phyloP scores from a whole-genome alignment of 2,888 invertebrate genomes.

The Melanargia galathea region DNA sequence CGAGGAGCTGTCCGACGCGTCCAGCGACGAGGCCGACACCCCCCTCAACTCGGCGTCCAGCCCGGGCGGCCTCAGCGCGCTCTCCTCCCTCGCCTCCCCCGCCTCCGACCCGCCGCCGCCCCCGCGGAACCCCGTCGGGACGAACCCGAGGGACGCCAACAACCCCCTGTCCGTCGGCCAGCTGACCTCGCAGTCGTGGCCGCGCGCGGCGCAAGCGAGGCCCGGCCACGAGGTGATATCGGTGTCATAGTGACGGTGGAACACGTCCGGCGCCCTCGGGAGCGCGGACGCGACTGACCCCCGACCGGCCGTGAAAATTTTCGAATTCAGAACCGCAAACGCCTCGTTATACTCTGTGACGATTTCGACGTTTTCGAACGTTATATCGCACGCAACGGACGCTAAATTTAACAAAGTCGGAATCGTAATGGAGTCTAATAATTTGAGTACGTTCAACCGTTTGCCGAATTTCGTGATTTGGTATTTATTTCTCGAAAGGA shows the following conservation, averaged over 20 bases:
- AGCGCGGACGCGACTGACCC: slow-evolving; percentile 40
- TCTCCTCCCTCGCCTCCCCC: slow-evolving; percentile 87
- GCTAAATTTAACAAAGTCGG: slow-evolving; percentile 42
- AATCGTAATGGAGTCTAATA: slow-evolving; percentile 45
- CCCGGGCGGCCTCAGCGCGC: slow-evolving; percentile 76
- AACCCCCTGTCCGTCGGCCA: slow-evolving; percentile 96
- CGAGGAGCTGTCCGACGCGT: slow-evolving; percentile 85
- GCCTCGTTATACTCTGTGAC: slow-evolving; percentile 43
- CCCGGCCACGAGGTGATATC: slow-evolving; percentile 76
- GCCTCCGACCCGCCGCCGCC: slow-evolving; percentile 85
- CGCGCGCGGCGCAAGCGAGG: slow-evolving; percentile 64
- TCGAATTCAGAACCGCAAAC: slow-evolving; percentile 26
- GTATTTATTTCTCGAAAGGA: slow-evolving; percentile 26
- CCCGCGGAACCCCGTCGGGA: slow-evolving; percentile 91
- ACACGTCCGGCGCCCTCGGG: slow-evolving; percentile 41
- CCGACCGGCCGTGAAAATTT: slow-evolving; percentile 34
- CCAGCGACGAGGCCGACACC: slow-evolving; percentile 82
- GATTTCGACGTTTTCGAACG: slow-evolving; percentile 45
- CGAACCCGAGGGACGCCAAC: slow-evolving; percentile 95
- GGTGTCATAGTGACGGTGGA: slow-evolving; percentile 71
- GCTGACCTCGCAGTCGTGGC: slow-evolving; percentile 87
- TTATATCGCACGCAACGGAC: slow-evolving; percentile 26
- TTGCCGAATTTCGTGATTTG: slow-evolving; percentile 9
- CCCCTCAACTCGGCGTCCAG: slow-evolving; percentile 75
- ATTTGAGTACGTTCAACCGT: slow-evolving; percentile 23